Evolutionary conservation across 2,113 vertebrate genomes (phyloP), one percentile per base, ranked within the genome.

Genomic region (Protobothrops flavoviridis): DNA sequence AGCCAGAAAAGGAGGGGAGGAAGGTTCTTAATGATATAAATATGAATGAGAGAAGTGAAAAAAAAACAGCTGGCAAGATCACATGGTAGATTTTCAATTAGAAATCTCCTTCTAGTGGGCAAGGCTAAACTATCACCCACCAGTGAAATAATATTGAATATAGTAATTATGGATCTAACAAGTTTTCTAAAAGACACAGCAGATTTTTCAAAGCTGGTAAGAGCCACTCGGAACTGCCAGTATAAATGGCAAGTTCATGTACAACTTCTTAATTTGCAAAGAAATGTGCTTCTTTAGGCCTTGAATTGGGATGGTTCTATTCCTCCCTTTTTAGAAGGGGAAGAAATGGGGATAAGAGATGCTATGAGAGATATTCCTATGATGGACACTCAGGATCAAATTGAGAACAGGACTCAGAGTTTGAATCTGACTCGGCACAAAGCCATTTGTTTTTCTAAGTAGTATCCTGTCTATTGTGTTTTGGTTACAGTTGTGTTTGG

Each of bases 81-180:
- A 81, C 10, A 55, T 59, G 86, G 91, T 92, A 2, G 5, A 24
- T 92, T 57, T 92, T 87, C 90, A n/a, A 56, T 86, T 29, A 59
- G 57, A 52, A 92, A 64, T 69, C 50, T n/a, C 87, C 93, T 94
- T 81, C 91, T 93, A 89, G 3, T 91, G 48, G 92, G 95, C 93
- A 92, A 94, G 91, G 86, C 53, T 0, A 0, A 95, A 64, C 50
- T 26, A 26, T 33, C 43, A 17, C 56, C 87, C 86, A 90, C 57
- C 93, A 92, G 92, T 88, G 94, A 91, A 5, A 52, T 59, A 92
- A 89, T 1, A 1, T 5, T 26, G 5, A n/a, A 69, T 69, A 69
- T 15, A 85, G 45, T 57, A 92, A 95, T 96, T 95, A 96, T 89
- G 89, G 91, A 88, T 89, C 94, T 95, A 95, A 93, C 87, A 93